A percentile compares a stretch with the other conserved stretches of the same genome.
Evolutionary conservation across 1,140 invertebrate genomes (phyloP).

Genomic region (Atta texana): DNA sequence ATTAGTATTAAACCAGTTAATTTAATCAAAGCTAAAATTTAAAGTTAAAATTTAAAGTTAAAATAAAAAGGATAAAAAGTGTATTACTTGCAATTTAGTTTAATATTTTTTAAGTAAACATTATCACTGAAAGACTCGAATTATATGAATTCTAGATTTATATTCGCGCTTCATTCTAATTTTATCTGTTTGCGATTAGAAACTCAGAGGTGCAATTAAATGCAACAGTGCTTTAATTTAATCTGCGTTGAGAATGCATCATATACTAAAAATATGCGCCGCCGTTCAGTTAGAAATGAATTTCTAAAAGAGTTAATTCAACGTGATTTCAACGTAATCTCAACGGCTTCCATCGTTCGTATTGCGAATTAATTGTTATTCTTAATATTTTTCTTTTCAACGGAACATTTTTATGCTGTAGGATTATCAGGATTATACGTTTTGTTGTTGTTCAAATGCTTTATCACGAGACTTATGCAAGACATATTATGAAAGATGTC

Average conservation of each 20-base stretch:
- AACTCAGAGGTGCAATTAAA: constrained; percentile 22
- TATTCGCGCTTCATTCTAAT: constrained; percentile 7
- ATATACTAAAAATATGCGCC: neutral
- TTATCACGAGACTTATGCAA: neutral
- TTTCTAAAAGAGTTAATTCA: neutral
- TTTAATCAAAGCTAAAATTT: neutral
- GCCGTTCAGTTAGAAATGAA: neutral
- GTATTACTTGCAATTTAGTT: constrained; percentile 16
- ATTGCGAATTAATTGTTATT: constrained; percentile 2
- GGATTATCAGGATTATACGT: constrained; percentile 53
- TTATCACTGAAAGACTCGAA: neutral
- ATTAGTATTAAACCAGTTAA: constrained; percentile 14
- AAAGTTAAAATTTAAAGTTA: constrained; percentile 9
- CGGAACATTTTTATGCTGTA: neutral
- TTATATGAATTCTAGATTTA: constrained; percentile 2
- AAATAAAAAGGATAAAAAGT: neutral
- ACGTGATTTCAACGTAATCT: constrained; percentile 14
- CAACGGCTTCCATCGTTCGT: constrained; percentile 39
- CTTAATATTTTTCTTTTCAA: neutral
- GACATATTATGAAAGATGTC: neutral
- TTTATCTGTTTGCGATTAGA: constrained; percentile 21
- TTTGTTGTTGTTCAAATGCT: neutral
- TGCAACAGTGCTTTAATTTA: constrained; percentile 33
- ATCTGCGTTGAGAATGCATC: neutral
- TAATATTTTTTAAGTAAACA: neutral